Evolutionary conservation across 2,797 vertebrate species (phyloP), one percentile per base, ranked within the genome.

Genomic region (Rhinophrynus dorsalis): DNA sequence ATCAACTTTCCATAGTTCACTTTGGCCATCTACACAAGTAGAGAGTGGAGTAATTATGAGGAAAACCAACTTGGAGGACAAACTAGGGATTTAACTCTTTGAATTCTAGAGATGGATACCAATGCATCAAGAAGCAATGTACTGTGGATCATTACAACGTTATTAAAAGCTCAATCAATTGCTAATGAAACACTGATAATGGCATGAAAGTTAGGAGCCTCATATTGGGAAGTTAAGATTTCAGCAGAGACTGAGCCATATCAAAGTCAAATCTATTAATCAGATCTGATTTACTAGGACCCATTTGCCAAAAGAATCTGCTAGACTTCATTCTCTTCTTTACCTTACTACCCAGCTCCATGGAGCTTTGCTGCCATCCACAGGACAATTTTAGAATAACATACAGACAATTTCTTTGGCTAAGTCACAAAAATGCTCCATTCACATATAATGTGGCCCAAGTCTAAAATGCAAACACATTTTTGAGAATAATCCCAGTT

Each of bases 331-430:
- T 44, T 44, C 12, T 38, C 37, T 44, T n/a, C 1, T 44, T 44
- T 44, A 18, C 15, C 2, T 7, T 44, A 5, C 15, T 18, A 18
- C 2, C 18, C 4, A 1, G 18, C 33, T 55, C 23, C 45, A 68
- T 18, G 40, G 82, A 81, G 64, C 84, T 81, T 68, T 87, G 83
- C 85, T 82, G 71, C 88, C 86, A 79, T 74, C 88, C 80, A 67
- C 78, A 32, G 85, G 76, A 55, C 52, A 45, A 13, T 69, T 7
- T 11, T 8, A 0, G 24, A 5, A 70, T 8, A 59, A 62, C 56
- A 74, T 3, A 23, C 17, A 0, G 13, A 1, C 0, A 13, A 2
- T 11, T 33, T 15, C 13, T 0, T 0, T 0, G 2, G 50, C 11
- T 30, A 4, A 26, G 0, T 0, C 2, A n/a, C 33, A 10, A 1